A percentile compares a stretch with the other conserved stretches of the same genome.
Evolutionary conservation across 1,140 invertebrate species (phyloP).

Genomic region (Oscheius sp.): DNA sequence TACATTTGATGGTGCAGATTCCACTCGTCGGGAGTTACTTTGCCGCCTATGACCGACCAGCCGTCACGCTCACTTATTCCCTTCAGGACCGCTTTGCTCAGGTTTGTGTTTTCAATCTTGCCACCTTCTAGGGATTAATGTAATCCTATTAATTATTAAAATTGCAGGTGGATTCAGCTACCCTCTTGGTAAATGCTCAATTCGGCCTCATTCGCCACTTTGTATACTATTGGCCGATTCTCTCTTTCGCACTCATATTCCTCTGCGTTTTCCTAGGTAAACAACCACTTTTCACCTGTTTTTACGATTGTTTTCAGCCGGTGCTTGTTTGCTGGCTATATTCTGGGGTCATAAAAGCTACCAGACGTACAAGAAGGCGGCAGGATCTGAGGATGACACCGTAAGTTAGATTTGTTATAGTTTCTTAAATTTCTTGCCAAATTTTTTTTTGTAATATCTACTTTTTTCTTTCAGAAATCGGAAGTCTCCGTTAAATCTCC

Average conservation of each 20-base stretch:
- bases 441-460: no score
- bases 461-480: no score
- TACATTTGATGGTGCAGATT: neutral
- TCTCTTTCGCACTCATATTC: neutral
- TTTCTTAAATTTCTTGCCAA: no score
- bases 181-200: slow-evolving; percentile 12
- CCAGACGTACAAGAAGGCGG: neutral
- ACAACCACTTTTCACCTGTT: neutral
- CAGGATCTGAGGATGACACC: no score
- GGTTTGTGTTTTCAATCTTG: no score
- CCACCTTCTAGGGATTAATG: neutral
- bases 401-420: no score
- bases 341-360: slow-evolving; percentile 4
- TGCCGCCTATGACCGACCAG: neutral
- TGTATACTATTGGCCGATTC: slow-evolving; percentile 21
- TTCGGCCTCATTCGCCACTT: slow-evolving; percentile 26
- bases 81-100: slow-evolving; percentile 28
- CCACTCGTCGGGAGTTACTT: slow-evolving; percentile 8
- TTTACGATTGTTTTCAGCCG: neutral
- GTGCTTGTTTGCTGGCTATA: neutral
- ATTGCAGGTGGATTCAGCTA: slow-evolving; percentile 21
- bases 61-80: slow-evolving; percentile 1
- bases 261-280: neutral
- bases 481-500: no score
- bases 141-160: neutral